Evolutionary conservation across 92 coral and sea anemone species (phyloP).

Genomic region (Palythoa heliodiscus): DNA sequence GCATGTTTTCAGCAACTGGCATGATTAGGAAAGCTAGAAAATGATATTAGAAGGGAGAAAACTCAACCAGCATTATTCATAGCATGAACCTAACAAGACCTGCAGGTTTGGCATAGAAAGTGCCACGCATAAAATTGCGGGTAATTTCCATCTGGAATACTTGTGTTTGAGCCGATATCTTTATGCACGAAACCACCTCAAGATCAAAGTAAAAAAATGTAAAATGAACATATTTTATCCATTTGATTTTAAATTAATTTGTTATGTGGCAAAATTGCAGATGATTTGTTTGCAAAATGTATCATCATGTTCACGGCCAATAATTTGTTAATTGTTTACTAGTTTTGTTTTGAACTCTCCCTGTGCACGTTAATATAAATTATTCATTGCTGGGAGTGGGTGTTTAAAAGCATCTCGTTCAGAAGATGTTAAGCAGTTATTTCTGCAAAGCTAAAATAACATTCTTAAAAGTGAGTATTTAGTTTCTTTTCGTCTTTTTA

Average conservation of each 20-base stretch:
- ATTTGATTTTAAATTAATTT: neutral
- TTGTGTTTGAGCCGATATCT: neutral
- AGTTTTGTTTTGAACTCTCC: slow-evolving; percentile 31
- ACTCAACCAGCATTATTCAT: neutral
- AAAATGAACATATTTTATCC: neutral
- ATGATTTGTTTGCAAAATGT: neutral
- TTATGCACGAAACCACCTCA: neutral
- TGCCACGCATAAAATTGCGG: slow-evolving; percentile 11
- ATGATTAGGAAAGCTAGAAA: too few species aligned
- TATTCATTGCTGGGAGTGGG: slow-evolving; percentile 27
- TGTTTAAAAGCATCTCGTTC: slow-evolving; percentile 4
- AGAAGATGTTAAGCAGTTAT: neutral
- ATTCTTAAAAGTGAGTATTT: neutral
- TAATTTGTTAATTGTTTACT: slow-evolving; percentile 32
- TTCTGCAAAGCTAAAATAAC: neutral
- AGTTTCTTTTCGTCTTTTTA: neutral
- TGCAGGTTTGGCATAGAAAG: slow-evolving; percentile 35
- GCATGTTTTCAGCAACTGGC: neutral
- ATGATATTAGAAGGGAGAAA: neutral
- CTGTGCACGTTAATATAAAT: neutral
- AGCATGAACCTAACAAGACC: slow-evolving; percentile 35
- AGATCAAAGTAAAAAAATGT: too few species aligned
- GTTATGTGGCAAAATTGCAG: neutral
- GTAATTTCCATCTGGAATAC: neutral
- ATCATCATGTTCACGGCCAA: slow-evolving; percentile 22